Evolutionary conservation across 1,140 invertebrate species (phyloP).

Genomic region (Temnothorax curvispinosus): DNA sequence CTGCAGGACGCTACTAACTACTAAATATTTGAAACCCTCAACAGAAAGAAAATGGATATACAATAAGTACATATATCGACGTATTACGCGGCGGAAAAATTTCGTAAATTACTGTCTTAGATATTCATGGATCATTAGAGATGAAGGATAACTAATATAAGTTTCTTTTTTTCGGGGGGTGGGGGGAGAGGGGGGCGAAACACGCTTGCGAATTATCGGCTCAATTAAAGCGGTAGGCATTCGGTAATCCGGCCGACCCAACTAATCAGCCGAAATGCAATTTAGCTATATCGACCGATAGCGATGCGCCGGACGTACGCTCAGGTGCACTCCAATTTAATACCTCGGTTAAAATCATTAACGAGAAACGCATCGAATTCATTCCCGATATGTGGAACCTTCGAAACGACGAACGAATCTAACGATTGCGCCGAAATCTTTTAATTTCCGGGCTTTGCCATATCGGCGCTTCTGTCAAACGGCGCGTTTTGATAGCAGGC

Average conservation of each 20-base stretch:
- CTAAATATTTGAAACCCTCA: background rate
- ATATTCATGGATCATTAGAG: background rate
- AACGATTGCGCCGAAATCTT: conserved; percentile 21
- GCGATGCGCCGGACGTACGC: conserved; percentile 80
- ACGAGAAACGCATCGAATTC: conserved; percentile 83
- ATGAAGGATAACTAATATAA: background rate
- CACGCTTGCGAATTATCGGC: conserved; percentile 79
- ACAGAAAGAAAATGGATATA: too few species aligned
- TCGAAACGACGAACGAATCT: conserved; percentile 6
- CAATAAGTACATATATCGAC: background rate
- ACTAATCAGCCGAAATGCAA: conserved; percentile 85
- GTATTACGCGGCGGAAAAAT: background rate
- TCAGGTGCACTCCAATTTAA: conserved; percentile 82
- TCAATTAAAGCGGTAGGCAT: conserved; percentile 83
- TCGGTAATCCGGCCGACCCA: conserved; percentile 83
- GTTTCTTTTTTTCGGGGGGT: conserved; percentile 16
- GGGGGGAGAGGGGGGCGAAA: conserved; percentile 55
- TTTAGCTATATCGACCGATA: conserved; percentile 82
- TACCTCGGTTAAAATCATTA: conserved; percentile 84
- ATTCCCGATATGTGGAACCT: conserved; percentile 65
- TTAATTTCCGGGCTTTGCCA: background rate
- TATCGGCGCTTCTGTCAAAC: background rate
- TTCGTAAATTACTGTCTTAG: background rate
- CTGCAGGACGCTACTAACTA: background rate
- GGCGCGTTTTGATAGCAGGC: background rate